A percentile compares a stretch with the other conserved stretches of the same genome.
These are phyloP conservation scores for Enteromius trimaculatus DNA, from an alignment of 2,797 vertebrate genomes.

Conservation along the genomic window DNA sequence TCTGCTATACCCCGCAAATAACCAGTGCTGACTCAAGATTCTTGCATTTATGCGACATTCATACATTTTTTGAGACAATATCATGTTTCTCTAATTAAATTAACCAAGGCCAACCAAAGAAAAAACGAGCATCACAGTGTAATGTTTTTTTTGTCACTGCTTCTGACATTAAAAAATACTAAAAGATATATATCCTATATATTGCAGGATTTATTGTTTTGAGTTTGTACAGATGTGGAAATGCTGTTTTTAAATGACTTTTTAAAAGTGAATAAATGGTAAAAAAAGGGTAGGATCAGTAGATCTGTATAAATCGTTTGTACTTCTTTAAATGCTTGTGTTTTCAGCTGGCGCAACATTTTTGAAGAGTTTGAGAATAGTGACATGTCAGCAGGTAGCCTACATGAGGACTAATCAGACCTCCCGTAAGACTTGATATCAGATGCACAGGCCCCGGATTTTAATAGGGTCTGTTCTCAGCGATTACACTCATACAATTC, in stretches of 20 bases:
- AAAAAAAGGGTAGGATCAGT: background rate
- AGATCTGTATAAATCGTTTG: background rate
- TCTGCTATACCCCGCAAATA: conserved; percentile 6
- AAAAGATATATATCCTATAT: too few species aligned
- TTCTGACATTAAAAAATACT: background rate
- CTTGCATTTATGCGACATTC: background rate
- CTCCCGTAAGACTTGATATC: conserved; percentile 75
- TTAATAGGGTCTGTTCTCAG: conserved; percentile 92
- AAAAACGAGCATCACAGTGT: background rate
- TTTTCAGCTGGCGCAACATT: background rate
- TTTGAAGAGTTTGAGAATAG: conserved; percentile 25
- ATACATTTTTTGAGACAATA: background rate
- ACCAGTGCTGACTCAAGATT: conserved; percentile 17
- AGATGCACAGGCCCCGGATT: conserved; percentile 79
- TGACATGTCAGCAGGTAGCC: conserved; percentile 30
- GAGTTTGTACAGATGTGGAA: background rate
- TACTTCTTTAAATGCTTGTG: background rate
- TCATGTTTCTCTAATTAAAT: background rate
- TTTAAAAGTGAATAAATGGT: background rate
- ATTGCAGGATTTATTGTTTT: background rate
- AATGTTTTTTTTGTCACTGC: background rate
- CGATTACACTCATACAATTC: conserved; percentile 93
- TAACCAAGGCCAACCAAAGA: background rate
- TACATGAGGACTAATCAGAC: conserved; percentile 69
- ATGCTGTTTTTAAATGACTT: background rate